Evolutionary conservation across 2,888 invertebrate species (phyloP).

Genomic region (Chloroclystis v-ata): DNA sequence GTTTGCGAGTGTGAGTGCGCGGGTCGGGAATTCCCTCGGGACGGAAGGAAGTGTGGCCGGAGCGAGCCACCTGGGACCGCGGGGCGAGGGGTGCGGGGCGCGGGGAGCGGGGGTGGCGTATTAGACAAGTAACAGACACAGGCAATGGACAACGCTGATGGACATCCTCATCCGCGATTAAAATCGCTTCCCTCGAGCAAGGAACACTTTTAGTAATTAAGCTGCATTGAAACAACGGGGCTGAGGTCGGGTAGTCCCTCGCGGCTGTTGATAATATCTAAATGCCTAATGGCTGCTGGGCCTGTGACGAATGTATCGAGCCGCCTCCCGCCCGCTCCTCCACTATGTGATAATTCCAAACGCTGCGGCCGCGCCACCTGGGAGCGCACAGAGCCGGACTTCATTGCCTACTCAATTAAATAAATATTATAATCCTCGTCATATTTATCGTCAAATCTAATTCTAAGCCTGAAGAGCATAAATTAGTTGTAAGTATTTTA

Average conservation of each 20-base stretch:
- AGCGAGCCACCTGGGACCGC: slow-evolving; percentile 69
- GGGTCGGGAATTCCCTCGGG: slow-evolving; percentile 63
- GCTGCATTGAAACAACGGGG: slow-evolving; percentile 61
- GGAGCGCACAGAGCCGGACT: slow-evolving; percentile 71
- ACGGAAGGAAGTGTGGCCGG: slow-evolving; percentile 72
- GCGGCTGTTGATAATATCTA: slow-evolving; percentile 76
- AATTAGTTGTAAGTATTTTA: no score
- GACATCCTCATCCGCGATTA: slow-evolving; percentile 35
- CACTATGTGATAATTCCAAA: slow-evolving; percentile 79
- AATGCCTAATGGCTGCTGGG: slow-evolving; percentile 80
- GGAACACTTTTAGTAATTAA: slow-evolving; percentile 76
- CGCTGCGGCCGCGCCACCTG: slow-evolving; percentile 79
- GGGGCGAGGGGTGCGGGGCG: slow-evolving; percentile 26
- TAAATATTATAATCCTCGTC: no score
- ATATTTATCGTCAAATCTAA: no score
- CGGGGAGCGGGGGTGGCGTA: slow-evolving; percentile 30
- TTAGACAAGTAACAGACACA: slow-evolving; percentile 51
- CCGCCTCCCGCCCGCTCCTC: slow-evolving; percentile 55
- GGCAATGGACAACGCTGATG: slow-evolving; percentile 39
- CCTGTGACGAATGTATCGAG: slow-evolving; percentile 78
- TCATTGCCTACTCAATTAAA: slow-evolving; percentile 12
- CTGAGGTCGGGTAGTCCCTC: slow-evolving; percentile 70
- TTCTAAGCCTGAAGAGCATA: no score
- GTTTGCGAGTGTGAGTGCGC: slow-evolving; percentile 47
- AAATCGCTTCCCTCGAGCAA: slow-evolving; percentile 49